These are phyloP conservation scores for Coptodon rendalli DNA, from an alignment of 2,113 vertebrate genomes.

Conservation along the genomic window DNA sequence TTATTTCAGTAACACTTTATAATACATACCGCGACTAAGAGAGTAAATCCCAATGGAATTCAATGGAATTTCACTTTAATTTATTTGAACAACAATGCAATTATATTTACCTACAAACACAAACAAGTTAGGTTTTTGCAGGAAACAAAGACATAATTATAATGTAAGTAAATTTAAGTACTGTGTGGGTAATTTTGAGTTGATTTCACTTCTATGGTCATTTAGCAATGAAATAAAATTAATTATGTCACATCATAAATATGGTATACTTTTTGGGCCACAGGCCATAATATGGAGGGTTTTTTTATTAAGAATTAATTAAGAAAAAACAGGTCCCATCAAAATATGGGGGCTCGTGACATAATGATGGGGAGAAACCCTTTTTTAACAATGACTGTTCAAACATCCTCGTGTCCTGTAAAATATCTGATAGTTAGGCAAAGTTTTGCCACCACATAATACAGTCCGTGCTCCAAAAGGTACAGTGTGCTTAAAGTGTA, in stretches of 20 bases:
- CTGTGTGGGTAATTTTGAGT: not conserved
- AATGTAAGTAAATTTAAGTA: not conserved
- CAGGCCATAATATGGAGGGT: not conserved
- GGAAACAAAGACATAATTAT: not conserved
- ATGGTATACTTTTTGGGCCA: not conserved
- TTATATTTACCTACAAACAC: not conserved
- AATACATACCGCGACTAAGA: not conserved
- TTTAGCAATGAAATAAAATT: not conserved
- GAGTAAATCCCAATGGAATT: not conserved
- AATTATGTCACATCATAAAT: not conserved
- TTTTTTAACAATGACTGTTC: not conserved
- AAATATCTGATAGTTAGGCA: not conserved
- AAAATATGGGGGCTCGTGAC: not conserved
- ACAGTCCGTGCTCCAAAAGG: not conserved
- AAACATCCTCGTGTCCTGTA: not conserved
- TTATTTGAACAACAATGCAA: not conserved
- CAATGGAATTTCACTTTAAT: not conserved
- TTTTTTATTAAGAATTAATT: not conserved
- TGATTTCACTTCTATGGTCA: not conserved
- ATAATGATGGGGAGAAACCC: not conserved
- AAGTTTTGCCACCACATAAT: not conserved
- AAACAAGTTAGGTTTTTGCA: not conserved
- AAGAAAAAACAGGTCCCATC: not conserved
- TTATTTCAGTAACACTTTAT: not conserved
- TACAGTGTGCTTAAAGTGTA: not conserved